These are phyloP conservation scores for Papilio polyxenes DNA, from an alignment of 1,140 invertebrate genomes.

Conservation along the genomic window DNA sequence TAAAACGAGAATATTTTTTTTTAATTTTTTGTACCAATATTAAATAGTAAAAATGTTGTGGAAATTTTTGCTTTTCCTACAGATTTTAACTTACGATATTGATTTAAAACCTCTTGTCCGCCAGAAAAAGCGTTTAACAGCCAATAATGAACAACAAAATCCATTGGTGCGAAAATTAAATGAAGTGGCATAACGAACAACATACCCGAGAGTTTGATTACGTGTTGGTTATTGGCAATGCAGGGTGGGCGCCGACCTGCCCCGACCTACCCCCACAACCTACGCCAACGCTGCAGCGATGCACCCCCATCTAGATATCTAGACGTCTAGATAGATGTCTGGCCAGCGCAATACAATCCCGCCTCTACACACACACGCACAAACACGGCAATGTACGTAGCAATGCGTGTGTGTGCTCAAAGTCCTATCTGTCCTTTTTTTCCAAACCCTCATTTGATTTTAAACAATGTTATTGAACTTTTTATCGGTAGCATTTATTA, in stretches of 20 bases:
- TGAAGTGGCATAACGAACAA: constrained; percentile 46
- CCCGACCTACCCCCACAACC: constrained; percentile 71
- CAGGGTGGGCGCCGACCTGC: constrained; percentile 46
- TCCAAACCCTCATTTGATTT: constrained; percentile 28
- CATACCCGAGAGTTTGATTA: constrained; percentile 56
- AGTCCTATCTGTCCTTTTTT: constrained; percentile 34
- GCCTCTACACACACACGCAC: constrained; percentile 41
- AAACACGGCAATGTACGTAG: constrained; percentile 28
- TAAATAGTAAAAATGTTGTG: not conserved
- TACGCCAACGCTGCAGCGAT: constrained; percentile 70
- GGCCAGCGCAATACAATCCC: constrained; percentile 45
- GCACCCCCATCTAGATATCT: constrained; percentile 67
- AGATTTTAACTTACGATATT: not conserved
- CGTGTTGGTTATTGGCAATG: constrained; percentile 54
- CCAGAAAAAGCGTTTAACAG: constrained; percentile 9
- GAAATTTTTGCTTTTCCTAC: too few species aligned
- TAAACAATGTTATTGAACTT: constrained; percentile 23
- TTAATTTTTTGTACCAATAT: not conserved
- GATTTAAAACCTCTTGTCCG: not conserved
- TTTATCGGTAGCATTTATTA: not conserved
- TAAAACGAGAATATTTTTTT: not conserved
- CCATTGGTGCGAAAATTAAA: constrained; percentile 52
- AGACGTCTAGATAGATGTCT: constrained; percentile 60
- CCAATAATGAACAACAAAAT: constrained; percentile 43
- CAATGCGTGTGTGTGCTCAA: constrained; percentile 32